These are phyloP conservation scores for Equus przewalskii DNA, from an alignment of 2,113 vertebrate species.

Conservation along the genomic window DNA sequence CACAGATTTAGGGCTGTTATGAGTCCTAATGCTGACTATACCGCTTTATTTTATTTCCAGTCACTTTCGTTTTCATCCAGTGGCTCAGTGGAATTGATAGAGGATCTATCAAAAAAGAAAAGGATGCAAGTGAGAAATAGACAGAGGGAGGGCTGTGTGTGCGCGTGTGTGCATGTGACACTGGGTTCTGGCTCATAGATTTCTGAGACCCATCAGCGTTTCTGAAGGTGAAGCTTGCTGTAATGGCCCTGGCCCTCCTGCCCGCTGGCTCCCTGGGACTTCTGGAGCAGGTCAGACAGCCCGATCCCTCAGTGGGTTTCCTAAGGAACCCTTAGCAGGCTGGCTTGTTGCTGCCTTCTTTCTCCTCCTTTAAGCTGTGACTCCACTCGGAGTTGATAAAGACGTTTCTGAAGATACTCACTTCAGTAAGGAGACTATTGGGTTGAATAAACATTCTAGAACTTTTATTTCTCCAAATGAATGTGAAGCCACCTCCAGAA, in stretches of 20 bases:
- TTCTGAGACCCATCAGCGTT: not conserved
- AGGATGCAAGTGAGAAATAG: not conserved
- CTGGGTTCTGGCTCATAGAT: not conserved
- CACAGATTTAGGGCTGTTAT: not conserved
- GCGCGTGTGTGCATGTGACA: not conserved
- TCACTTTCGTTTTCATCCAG: not conserved
- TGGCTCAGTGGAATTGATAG: not conserved
- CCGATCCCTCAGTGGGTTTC: too few species aligned
- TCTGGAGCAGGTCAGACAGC: not conserved
- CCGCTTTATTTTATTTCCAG: not conserved
- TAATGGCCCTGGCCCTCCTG: accelerated
- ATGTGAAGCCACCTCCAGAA: not conserved
- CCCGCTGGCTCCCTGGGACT: not conserved
- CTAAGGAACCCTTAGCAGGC: not conserved
- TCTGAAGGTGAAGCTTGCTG: accelerated
- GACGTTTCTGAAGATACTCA: not conserved
- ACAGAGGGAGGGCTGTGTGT: not conserved
- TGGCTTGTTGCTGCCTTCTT: not conserved
- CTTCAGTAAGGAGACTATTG: not conserved
- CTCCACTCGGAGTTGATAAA: not conserved
- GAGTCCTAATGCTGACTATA: accelerated
- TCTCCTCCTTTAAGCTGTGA: not conserved
- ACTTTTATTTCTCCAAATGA: not conserved
- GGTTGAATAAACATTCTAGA: not conserved
- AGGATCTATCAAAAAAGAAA: not conserved